Evolutionary conservation across 2,888 invertebrate species (phyloP), one percentile per base, ranked within the genome.

Genomic region (Latrodectus hesperus): DNA sequence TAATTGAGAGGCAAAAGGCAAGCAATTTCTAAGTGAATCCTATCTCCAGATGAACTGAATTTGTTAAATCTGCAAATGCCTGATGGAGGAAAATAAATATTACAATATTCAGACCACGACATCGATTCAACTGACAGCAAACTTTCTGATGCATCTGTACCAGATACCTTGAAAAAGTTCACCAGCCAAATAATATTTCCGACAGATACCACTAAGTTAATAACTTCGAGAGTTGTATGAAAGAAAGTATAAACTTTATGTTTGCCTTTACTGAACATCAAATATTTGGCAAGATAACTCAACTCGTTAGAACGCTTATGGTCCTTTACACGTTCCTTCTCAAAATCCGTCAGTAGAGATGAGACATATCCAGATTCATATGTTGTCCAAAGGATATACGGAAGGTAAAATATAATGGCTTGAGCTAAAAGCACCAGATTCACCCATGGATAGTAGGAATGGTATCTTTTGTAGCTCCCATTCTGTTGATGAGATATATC

Each of bases 101-200:
- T n/a, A 1, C 70, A 49, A 51, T 82, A 88, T 26, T 77, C 78
- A 0, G 77, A 14, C 82, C 78, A 88, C n/a, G 73, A 74, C 6
- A 53, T 52, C 10, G 73, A 0, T 3, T 60, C 70, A 5, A 52
- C 14, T 0, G 60, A 14, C 14, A 70, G 0, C 51, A 60, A 51
- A n/a, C 68, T 60, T 14, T 60, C 60, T 60, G 60, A 16, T 60
- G 60, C 11, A n/a, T 12, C 6, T 12, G 12, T 60, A 22, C 78
- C 78, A 9, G 78, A 78, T 1, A 83, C 74, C 10, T 88, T 26
- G 74, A 88, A 88, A 78, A 88, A 88, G 22, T 64, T 64, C 16
- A 83, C 70, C 52, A 88, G n/a, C 73, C 77, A 83, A 4, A 83
- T n/a, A 3, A 53, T 78, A 8, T 78, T 78, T 0, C 26, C 22